Evolutionary conservation across 2,888 invertebrate genomes (phyloP), one percentile per base, ranked within the genome.

Genomic region (Leptinotarsa rubiginosa): DNA sequence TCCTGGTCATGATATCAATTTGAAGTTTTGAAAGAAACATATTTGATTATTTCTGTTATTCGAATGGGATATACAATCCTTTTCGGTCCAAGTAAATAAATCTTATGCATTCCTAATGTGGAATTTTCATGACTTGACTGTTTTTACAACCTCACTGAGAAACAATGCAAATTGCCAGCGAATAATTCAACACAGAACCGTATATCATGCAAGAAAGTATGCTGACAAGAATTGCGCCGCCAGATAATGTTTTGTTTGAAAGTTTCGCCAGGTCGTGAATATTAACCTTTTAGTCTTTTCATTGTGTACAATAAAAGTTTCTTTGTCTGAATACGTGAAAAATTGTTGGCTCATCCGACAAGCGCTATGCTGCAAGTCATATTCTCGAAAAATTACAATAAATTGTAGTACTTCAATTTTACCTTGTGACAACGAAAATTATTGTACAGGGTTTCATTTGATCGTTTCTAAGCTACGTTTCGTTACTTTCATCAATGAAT

Each of bases 91-190:
- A 56, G 22, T n/a, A 2, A 31, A 62, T 20, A 62, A 31, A 20
- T 62, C 62, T 62, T 31, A 2, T n/a, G 10, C 62, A 41, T 62
- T 5, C n/a, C 31, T 18, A 41, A 41, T n/a, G 62, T 31, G 62
- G 1, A 31, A 62, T 31, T 62, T 62, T 41, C 62, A 41, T 41
- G 62, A 41, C 62, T 31, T 31, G 25, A 31, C 25, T 31, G 31
- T 62, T 41, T 31, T 62, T 62, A 31, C 16, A n/a, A n/a, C 62
- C 62, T n/a, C 10, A 10, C 41, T 62, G 62, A 62, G 41, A 22
- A 59, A n/a, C 41, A n/a, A 41, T 31, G 62, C n/a, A 12, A 62
- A 62, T 62, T 62, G 62, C 62, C 25, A 12, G 41, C 25, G 16
- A 31, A 31, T 16, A 62, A 62, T 62, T 31, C 31, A 31, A 62